Evolutionary conservation across 2,888 invertebrate species (phyloP).

Genomic region (Ceraclea dissimilis): DNA sequence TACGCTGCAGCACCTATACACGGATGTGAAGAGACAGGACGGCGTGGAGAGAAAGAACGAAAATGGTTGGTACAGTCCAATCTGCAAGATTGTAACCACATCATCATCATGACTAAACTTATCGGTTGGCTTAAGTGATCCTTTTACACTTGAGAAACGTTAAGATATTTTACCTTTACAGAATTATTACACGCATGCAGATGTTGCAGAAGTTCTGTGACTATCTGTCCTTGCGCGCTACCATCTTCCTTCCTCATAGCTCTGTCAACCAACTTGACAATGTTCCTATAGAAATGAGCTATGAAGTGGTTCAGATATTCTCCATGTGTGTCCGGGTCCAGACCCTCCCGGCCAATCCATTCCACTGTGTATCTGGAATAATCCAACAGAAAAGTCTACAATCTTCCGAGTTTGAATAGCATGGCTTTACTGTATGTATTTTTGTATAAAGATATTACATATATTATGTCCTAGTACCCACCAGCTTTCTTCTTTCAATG

Average conservation of each 20-base stretch:
- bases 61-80: no score
- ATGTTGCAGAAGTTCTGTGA: slow-evolving; percentile 90
- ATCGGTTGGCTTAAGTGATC: no score
- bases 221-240: slow-evolving; percentile 87
- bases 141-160: no score
- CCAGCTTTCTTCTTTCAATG: no score
- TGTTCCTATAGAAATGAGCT: slow-evolving; percentile 88
- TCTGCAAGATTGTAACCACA: no score
- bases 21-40: neutral
- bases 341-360: slow-evolving; percentile 93
- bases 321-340: slow-evolving; percentile 85
- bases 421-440: no score
- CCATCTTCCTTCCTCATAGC: slow-evolving; percentile 96
- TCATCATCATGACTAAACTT: no score
- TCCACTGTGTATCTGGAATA: slow-evolving; percentile 78
- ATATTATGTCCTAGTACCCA: no score
- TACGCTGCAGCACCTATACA: neutral
- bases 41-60: no score
- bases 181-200: slow-evolving; percentile 93
- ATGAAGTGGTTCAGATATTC: slow-evolving; percentile 93
- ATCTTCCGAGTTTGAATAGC: neutral
- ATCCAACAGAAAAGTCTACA: no score
- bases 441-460: neutral
- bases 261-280: slow-evolving; percentile 84
- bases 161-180: no score